Evolutionary conservation across 2,113 vertebrate genomes (phyloP).

Genomic region (Menura novaehollandiae): DNA sequence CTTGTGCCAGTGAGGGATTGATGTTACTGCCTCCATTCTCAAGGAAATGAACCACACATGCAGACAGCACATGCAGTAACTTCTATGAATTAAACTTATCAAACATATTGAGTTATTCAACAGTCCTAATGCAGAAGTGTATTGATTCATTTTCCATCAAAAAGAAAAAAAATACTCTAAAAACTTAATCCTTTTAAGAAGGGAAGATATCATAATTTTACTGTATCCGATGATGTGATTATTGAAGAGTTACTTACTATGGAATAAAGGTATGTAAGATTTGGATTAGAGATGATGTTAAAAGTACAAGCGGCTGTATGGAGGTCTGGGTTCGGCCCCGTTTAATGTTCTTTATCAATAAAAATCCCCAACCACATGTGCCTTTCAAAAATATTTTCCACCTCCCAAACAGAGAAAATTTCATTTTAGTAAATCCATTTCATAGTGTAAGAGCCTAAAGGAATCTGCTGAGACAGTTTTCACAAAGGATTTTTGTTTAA

Average conservation of each 20-base stretch:
- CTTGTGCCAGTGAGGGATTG: neutral
- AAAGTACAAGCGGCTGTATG: neutral
- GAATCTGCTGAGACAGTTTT: neutral
- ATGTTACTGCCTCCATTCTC: neutral
- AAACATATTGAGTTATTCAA: conserved; percentile 14
- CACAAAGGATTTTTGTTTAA: neutral
- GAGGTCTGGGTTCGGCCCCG: neutral
- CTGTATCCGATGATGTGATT: neutral
- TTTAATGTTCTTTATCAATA: neutral
- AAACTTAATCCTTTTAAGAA: neutral
- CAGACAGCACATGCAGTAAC: neutral
- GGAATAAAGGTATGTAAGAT: neutral
- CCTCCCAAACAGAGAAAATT: neutral
- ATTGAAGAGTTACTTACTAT: neutral
- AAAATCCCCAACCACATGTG: neutral
- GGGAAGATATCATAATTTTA: neutral
- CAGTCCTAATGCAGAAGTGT: neutral
- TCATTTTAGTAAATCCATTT: neutral
- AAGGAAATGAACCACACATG: neutral
- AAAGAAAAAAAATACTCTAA: neutral
- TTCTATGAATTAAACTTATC: conserved; percentile 1
- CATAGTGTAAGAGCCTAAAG: neutral
- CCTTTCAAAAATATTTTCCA: neutral
- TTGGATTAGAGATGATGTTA: neutral
- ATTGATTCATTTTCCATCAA: neutral